Conservation (phyloP, 30 jellyfish, hydroid and myxozoan genomes). For the Aurelia sp. region DNA sequence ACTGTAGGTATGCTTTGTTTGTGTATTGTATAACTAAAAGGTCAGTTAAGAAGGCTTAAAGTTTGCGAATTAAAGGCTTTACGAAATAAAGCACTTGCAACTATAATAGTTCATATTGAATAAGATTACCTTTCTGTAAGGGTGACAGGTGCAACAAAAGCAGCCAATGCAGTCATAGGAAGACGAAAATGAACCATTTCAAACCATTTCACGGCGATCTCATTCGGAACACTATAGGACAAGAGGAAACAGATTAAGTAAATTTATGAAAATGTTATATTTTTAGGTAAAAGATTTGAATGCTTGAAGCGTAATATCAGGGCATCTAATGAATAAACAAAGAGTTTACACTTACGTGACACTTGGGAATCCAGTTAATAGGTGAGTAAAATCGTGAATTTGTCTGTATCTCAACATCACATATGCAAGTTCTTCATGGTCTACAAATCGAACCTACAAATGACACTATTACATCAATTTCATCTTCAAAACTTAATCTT, state of each 20-base stretch:
- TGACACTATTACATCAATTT: background rate
- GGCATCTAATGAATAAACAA: too few relatives aligned
- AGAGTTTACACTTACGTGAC: conserved; percentile 55
- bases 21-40: too few relatives aligned
- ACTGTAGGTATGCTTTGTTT: too few relatives aligned
- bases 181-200: conserved; percentile 91
- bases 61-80: too few relatives aligned
- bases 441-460: conserved; percentile 84
- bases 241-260: background rate
- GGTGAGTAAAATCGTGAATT: conserved; percentile 92
- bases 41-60: too few relatives aligned
- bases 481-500: background rate
- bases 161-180: conserved; percentile 88
- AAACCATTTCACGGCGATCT: conserved; percentile 96
- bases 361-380: conserved; percentile 80
- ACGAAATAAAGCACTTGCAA: too few relatives aligned
- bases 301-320: too few relatives aligned
- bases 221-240: conserved; percentile 83
- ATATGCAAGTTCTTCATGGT: conserved; percentile 93
- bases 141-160: conserved; percentile 89
- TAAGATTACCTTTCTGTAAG: conserved; percentile 38
- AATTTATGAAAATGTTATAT: too few relatives aligned
- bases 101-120: too few relatives aligned
- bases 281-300: too few relatives aligned
- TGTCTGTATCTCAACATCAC: conserved; percentile 95